Percentiles rank a stretch among this genome's conserved stretches.
Conservation (phyloP, 2,113 vertebrate genomes). For the zebrafish (Danio rerio) region DNA sequence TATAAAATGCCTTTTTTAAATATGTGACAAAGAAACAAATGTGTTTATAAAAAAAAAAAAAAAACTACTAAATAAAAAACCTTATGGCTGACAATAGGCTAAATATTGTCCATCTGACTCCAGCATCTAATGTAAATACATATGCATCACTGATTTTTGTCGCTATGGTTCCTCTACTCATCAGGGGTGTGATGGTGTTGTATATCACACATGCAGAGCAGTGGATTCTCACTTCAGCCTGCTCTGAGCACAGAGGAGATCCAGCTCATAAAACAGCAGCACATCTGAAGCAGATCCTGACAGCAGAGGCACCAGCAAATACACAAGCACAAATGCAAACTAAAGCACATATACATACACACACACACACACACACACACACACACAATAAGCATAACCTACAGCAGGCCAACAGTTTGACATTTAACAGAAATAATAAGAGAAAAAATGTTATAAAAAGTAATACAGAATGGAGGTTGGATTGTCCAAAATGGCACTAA, state of each 20-base stretch:
- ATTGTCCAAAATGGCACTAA: no score
- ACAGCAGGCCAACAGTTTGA: no score
- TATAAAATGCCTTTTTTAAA: background rate
- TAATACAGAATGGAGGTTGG: no score
- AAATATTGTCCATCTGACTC: no score
- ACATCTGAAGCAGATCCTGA: constrained; percentile 30
- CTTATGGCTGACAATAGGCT: no score
- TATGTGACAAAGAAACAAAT: background rate
- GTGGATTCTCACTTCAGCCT: constrained; percentile 36
- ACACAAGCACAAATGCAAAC: background rate
- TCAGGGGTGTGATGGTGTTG: constrained; percentile 15
- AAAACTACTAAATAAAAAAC: no score
- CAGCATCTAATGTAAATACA: no score
- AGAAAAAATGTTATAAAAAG: no score
- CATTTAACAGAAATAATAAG: no score
- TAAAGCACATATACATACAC: background rate
- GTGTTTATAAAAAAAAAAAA: no score
- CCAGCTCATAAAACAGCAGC: constrained; percentile 9
- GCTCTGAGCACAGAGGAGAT: constrained; percentile 9
- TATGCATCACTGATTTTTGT: background rate
- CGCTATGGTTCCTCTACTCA: constrained; percentile 6
- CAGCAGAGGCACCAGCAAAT: constrained; percentile 24
- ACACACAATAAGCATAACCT: background rate
- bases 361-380: constrained; percentile 14
- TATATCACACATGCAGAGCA: constrained; percentile 20